phyloP scores from a whole-genome alignment of 1,140 invertebrate genomes.

The Coboldia fuscipes region DNA sequence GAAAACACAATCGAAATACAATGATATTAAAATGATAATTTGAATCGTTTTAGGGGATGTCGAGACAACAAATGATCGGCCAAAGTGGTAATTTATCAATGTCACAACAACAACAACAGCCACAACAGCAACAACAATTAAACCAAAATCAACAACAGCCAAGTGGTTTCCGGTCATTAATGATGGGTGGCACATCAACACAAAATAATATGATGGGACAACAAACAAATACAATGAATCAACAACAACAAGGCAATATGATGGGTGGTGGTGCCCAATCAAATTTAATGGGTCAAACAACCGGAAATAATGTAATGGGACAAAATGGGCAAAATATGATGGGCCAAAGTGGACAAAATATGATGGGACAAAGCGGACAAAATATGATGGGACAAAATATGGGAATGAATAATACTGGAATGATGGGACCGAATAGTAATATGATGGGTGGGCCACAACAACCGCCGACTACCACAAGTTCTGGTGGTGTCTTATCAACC shows the following conservation, averaged over 20 bases:
- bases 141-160: no score
- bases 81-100: constrained; percentile 31
- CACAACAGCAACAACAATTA: constrained; percentile 17
- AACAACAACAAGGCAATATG: constrained; percentile 1
- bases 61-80: constrained; percentile 25
- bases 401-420: no score
- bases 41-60: constrained; percentile 23
- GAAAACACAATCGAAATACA: neutral
- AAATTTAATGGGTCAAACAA: constrained; percentile 15
- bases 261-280: no score
- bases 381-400: constrained; percentile 19
- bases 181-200: no score
- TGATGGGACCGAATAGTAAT: no score
- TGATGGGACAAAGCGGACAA: constrained; percentile 17
- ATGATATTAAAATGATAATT: neutral
- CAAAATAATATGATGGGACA: neutral
- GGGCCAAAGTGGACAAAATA: constrained; percentile 18
- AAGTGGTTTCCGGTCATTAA: no score
- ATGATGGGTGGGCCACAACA: constrained; percentile 10
- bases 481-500: constrained; percentile 19
- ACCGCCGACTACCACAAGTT: constrained; percentile 16
- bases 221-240: neutral
- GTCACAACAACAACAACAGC: constrained; percentile 18
- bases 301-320: constrained; percentile 9
- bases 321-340: constrained; percentile 18